A percentile compares a stretch with the other conserved stretches of the same genome.
Evolutionary conservation across 1,140 invertebrate genomes (phyloP).

Genomic region (Pachypsylla venusta): DNA sequence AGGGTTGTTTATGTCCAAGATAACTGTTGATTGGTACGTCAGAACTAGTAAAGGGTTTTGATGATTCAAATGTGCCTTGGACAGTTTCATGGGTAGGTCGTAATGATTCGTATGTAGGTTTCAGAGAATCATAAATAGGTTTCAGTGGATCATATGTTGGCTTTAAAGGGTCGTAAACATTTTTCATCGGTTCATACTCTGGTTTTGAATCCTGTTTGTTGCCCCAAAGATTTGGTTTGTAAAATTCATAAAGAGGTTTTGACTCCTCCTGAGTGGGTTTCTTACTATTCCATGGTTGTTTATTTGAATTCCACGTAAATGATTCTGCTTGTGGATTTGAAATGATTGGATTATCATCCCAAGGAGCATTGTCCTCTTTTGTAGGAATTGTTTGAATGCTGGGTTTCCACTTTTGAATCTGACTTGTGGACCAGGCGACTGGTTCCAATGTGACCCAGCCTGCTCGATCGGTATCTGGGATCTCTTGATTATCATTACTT

Average conservation of each 20-base stretch:
- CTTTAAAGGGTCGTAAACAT: neutral
- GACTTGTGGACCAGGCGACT: conserved; percentile 59
- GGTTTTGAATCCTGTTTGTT: neutral
- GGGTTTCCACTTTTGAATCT: conserved; percentile 59
- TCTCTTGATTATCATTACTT: conserved; percentile 35
- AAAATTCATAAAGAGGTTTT: conserved; percentile 1
- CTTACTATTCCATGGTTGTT: neutral
- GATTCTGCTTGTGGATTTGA: neutral
- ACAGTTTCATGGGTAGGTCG: neutral
- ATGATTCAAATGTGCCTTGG: neutral
- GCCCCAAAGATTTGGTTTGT: neutral
- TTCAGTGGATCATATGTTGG: conserved; percentile 4
- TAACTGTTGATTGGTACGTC: neutral
- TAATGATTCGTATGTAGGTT: neutral
- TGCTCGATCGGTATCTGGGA: conserved; percentile 46
- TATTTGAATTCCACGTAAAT: neutral
- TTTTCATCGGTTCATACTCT: neutral
- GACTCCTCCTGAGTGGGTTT: neutral
- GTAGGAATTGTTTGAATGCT: conserved; percentile 24
- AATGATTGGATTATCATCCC: neutral
- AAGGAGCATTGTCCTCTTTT: neutral
- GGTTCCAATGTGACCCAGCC: conserved; percentile 62
- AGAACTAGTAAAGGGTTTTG: neutral
- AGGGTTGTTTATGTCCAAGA: neutral
- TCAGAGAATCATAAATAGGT: conserved; percentile 2